These are phyloP conservation scores for Mirounga angustirostris DNA, from an alignment of 2,113 vertebrate genomes.

Conservation along the genomic window DNA sequence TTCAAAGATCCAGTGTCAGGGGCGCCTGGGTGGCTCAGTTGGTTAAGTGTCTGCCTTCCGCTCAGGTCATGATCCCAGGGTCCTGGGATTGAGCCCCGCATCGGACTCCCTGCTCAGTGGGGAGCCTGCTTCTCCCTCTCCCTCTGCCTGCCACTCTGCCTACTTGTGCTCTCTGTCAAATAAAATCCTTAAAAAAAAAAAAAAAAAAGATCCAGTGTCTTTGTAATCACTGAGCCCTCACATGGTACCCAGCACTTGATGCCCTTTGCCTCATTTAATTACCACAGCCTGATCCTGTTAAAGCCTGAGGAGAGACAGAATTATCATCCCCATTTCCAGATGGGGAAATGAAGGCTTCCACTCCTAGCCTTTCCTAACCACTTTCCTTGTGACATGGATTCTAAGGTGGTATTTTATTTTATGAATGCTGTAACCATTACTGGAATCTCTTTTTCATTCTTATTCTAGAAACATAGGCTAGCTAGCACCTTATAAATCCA, in stretches of 20 bases:
- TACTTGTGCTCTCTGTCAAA: too few species aligned
- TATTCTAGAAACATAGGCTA: background rate
- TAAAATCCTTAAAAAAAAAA: too few species aligned
- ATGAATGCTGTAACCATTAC: background rate
- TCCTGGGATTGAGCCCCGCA: too few species aligned
- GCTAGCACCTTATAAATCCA: background rate
- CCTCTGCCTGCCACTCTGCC: too few species aligned
- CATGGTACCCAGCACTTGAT: background rate
- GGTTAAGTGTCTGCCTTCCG: too few species aligned
- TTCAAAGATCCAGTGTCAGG: background rate
- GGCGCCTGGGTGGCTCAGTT: too few species aligned
- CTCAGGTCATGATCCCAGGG: too few species aligned
- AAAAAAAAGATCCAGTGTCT: background rate
- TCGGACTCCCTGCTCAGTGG: too few species aligned
- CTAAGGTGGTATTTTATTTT: background rate
- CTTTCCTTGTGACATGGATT: background rate
- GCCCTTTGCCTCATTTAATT: rapidly evolving
- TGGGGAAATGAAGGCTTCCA: background rate
- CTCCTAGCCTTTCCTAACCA: background rate
- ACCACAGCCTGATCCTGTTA: background rate
- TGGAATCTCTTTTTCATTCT: background rate
- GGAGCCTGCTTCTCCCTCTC: too few species aligned
- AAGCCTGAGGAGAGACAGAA: background rate
- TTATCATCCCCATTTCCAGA: background rate
- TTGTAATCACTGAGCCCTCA: background rate